phyloP scores from a whole-genome alignment of 2,888 invertebrate species.

The Xylocampa areola region DNA sequence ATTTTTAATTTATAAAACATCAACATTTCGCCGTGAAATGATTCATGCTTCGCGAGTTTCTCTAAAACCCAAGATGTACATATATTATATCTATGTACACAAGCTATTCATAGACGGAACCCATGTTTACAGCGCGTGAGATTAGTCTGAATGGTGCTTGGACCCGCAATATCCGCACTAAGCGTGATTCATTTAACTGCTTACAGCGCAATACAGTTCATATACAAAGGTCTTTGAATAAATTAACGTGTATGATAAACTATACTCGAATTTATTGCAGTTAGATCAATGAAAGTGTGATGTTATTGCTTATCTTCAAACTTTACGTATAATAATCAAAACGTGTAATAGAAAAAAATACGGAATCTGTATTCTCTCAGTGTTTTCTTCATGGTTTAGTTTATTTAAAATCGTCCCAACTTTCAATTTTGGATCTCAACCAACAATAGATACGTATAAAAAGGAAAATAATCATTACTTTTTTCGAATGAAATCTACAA shows the following conservation, averaged over 20 bases:
- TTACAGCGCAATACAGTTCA: constrained; percentile 39
- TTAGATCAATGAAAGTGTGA: not conserved
- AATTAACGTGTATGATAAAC: constrained; percentile 13
- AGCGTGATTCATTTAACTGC: constrained; percentile 67
- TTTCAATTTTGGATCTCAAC: too few relatives aligned
- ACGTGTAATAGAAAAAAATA: too few relatives aligned
- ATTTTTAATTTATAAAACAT: not conserved
- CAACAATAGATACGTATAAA: too few relatives aligned
- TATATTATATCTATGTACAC: constrained; percentile 39
- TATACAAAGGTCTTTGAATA: constrained; percentile 26
- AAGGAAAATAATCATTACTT: too few relatives aligned
- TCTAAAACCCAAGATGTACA: constrained; percentile 3
- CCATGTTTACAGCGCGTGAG: constrained; percentile 76
- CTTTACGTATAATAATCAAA: too few relatives aligned
- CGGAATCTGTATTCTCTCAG: too few relatives aligned
- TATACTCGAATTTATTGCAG: not conserved
- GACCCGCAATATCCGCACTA: constrained; percentile 70
- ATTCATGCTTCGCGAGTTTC: not conserved
- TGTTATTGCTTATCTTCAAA: too few relatives aligned
- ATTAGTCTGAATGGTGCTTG: constrained; percentile 74
- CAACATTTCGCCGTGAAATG: too few relatives aligned
- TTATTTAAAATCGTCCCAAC: too few relatives aligned
- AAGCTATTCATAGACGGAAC: constrained; percentile 45
- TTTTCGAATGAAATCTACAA: too few relatives aligned
- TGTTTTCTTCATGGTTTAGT: too few relatives aligned